Base-by-base conservation (phyloP, 1,140 invertebrate genomes). In the Agraylea sexmaculata region DNA sequence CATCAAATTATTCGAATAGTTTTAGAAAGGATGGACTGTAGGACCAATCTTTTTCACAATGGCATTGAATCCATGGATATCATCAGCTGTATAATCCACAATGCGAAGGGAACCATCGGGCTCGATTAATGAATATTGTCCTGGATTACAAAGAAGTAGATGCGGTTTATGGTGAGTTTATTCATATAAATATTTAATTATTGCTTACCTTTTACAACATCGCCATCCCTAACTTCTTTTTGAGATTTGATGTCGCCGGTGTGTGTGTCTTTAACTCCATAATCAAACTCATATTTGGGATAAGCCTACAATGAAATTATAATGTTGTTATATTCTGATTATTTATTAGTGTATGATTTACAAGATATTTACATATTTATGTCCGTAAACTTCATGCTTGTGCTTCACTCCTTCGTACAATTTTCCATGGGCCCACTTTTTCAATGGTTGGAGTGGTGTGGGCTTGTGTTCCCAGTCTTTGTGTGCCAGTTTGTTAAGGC, bases 81-180 rank as follows among this genome's bases (percentile, higher is more conserved):
- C 57, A 53, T 64, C 61, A 11, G 59, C 60, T 1, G 51, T 53
- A 41, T 69, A 69, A 20, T 62, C 57, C 5, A 66, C 64, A n/a
- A 56, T 59, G 30, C 65, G 51, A 17, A 51, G 51, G 2, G 62
- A 58, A 30, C 69, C 68, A 44, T 69, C 68, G 20, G 67, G 50
- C 37, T 70, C 66, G 12, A 68, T 49, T 7, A 69, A 54, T 19
- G 53, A 55, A 44, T 62, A 64, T 37, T 58, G 59, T 4, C 65
- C 66, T 42, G 55, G 55, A 29, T 67, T 11, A n/a, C n/a, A n/a
- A n/a, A n/a, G n/a, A 38, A 17, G 22, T n/a, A n/a, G n/a, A n/a
- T n/a, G n/a, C 4, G 7, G 29, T 16, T 31, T 16, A 16, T 31
- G 17, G 12, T 4, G 17, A 11, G 10, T 10, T 35, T 22, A 19